Evolutionary conservation across 2,113 vertebrate genomes (phyloP), one percentile per base, ranked within the genome.

Genomic region (Ptychochromis oligacanthus): DNA sequence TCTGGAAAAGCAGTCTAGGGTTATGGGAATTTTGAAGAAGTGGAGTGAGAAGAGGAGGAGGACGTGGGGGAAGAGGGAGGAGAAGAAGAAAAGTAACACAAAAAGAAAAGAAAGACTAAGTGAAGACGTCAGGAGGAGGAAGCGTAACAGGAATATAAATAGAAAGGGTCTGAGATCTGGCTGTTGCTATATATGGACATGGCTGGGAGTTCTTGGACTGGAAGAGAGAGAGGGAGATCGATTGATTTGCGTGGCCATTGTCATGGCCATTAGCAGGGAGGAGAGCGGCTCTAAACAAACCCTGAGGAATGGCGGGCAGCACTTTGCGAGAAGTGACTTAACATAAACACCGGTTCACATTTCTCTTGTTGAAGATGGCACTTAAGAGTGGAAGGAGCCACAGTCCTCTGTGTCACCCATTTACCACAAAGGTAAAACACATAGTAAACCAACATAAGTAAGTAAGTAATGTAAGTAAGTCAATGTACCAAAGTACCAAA

Each of bases 121-220:
- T 83, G 83, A 92, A 92, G 90, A 94, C 88, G 93, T 94, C 92
- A 93, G 85, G 57, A 87, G 79, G 72, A 86, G 82, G 81, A 88
- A 89, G 84, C 28, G 20, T 84, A 93, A 77, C 59, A 22, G 58
- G 91, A 93, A 90, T 94, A 95, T 94, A 95, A 95, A 95, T 95
- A 96, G 94, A 91, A 93, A 90, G 85, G 81, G 76, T 82, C 83
- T 82, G 83, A 90, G 91, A 91, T 89, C 79, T 72, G 82, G 79
- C 78, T 93, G 81, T 86, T 87, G 90, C 95, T 95, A 95, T 96
- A 96, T 96, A 96, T 92, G 95, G 95, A 91, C 86, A 94, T 91
- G 88, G 88, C 87, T 85, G 88, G 26, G 84, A 57, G 70, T 81
- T 85, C 85, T 92, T 34, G 12, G 81, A 82, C 76, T 46, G 34